Evolutionary conservation across 1,140 invertebrate genomes (phyloP).

Genomic region (Drosophila virilis): DNA sequence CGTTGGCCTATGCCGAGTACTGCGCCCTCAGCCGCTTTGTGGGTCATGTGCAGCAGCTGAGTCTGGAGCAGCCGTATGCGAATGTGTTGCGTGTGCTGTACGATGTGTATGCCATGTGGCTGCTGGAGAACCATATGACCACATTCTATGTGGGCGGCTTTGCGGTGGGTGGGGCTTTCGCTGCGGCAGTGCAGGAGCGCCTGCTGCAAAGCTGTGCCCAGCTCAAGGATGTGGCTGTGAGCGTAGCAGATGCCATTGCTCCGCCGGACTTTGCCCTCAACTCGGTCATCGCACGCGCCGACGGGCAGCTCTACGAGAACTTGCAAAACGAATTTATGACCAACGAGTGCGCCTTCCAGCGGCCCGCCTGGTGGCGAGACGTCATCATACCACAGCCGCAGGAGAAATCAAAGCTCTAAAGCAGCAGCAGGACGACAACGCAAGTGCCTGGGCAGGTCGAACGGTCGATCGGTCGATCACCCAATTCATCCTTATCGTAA

Average conservation of each 20-base stretch:
- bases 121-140: slow-evolving; percentile 90
- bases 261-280: slow-evolving; percentile 94
- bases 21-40: slow-evolving; percentile 87
- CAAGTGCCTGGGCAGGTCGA: slow-evolving; percentile 56
- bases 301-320: slow-evolving; percentile 95
- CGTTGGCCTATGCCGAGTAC: slow-evolving; percentile 91
- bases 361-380: slow-evolving; percentile 92
- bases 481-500: slow-evolving; percentile 18
- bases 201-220: slow-evolving; percentile 89
- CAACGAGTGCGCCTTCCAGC: slow-evolving; percentile 88
- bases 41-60: slow-evolving; percentile 85
- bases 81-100: slow-evolving; percentile 88
- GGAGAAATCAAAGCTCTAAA: slow-evolving; percentile 71
- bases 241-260: slow-evolving; percentile 93
- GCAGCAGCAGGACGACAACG: too few relatives aligned
- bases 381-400: slow-evolving; percentile 85
- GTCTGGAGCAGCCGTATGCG: slow-evolving; percentile 85
- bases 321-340: slow-evolving; percentile 90
- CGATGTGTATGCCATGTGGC: slow-evolving; percentile 89
- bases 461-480: slow-evolving; percentile 4
- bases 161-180: slow-evolving; percentile 85
- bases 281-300: slow-evolving; percentile 92
- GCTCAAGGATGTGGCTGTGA: slow-evolving; percentile 91
- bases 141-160: slow-evolving; percentile 91
- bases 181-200: slow-evolving; percentile 86